A percentile compares a stretch with the other conserved stretches of the same genome.
Conservation (phyloP, 2,888 invertebrate genomes). For the Trypoxylon attenuatum region DNA sequence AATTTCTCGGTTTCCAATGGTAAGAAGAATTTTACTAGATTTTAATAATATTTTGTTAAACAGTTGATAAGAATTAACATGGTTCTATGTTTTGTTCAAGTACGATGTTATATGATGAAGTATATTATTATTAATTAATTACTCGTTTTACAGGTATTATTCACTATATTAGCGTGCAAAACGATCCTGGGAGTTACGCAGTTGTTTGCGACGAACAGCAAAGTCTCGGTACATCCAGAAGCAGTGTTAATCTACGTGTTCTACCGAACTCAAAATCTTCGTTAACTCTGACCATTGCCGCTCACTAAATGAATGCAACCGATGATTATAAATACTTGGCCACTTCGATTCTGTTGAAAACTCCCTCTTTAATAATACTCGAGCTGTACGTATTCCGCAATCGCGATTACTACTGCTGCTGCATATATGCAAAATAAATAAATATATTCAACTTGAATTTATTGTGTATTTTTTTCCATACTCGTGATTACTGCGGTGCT, state of each 20-base stretch:
- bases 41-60: no score
- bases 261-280: slow-evolving; percentile 62
- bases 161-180: slow-evolving; percentile 63
- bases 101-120: no score
- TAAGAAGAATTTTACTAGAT: slow-evolving; percentile 40
- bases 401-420: no score
- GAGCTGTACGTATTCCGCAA: not conserved
- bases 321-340: no score
- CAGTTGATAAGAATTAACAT: no score
- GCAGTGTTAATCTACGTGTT: slow-evolving; percentile 62
- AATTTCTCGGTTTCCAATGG: slow-evolving; percentile 62
- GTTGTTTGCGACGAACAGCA: slow-evolving; percentile 66
- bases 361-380: not conserved
- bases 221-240: slow-evolving; percentile 59
- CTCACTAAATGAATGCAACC: slow-evolving; percentile 53
- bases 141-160: slow-evolving; percentile 62
- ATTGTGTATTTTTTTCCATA: no score
- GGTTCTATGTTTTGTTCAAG: no score
- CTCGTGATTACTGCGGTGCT: no score
- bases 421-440: not conserved
- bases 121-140: no score
- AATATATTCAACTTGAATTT: no score
- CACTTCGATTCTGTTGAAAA: not conserved
- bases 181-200: slow-evolving; percentile 64
- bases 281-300: slow-evolving; percentile 63